Base-by-base conservation (phyloP, 2,113 vertebrate species). In the Nannobrachium achirus region DNA sequence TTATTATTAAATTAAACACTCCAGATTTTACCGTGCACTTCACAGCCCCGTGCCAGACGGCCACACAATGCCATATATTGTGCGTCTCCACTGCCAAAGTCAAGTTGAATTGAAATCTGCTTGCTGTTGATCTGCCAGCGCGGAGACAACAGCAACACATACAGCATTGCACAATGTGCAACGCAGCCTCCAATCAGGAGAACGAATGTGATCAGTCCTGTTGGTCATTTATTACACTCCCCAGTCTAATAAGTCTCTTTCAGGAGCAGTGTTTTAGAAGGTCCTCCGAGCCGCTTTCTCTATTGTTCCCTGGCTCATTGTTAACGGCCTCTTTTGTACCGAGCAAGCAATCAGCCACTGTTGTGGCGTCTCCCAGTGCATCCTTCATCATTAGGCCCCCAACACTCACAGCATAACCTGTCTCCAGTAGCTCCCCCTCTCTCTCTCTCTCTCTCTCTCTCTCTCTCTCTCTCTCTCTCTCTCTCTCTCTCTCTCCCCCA, bases 381-480 rank as follows among this genome's bases (percentile, higher is more conserved):
- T 79, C 73, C 73, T 70, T 83, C 84, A 85, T 85, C 76, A 85
- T 85, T 82, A 85, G 69, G 52, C 52, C 25, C 55, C 59, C 61
- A 38, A 58, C 10, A 59, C 65, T 59, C 49, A n/a, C 49, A 39
- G 58, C 62, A 58, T 7, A 13, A 63, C 40, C 57, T 46, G 42
- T 38, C 45, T 45, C 60, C 46, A 15, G 44, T n/a, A 13, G 10
- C 44, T 8, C 69, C 53, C 44, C 45, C 64, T 46, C 16, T 18
- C 50, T 52, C 50, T 52, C 46, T 10, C 46, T 48, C 46, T 11
- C 10, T 11, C 46, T 48, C 46, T 48, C 44, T 46, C 44, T 46
- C 44, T 46, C 46, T 48, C 46, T 48, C 11, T 48, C 2, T 48
- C 11, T 48, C 46, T 48, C 11, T 48, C 46, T 48, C 11, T 10